Conservation (phyloP, 2,888 invertebrate genomes). For the Hermodice carunculata region DNA sequence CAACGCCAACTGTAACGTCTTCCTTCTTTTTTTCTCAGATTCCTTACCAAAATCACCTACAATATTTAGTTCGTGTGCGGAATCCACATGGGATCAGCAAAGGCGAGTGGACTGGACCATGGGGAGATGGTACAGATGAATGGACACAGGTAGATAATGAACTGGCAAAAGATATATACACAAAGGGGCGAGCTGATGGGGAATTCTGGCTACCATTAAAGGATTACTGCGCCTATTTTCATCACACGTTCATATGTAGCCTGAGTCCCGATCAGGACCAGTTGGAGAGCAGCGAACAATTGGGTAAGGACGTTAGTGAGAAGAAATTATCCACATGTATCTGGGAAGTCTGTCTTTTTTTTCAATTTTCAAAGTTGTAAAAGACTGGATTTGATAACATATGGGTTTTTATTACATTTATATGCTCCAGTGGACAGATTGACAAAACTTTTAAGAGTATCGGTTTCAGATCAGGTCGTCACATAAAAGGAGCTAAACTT, state of each 20-base stretch:
- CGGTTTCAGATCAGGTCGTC: no score
- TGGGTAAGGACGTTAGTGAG: conserved; percentile 72
- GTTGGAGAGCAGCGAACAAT: conserved; percentile 78
- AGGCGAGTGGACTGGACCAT: conserved; percentile 78
- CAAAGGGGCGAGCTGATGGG: conserved; percentile 74
- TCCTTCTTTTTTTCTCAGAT: no score
- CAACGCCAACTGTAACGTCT: no score
- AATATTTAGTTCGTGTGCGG: conserved; percentile 72
- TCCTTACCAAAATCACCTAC: conserved; percentile 35
- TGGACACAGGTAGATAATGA: background rate
- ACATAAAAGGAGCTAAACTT: no score
- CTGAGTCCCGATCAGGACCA: conserved; percentile 81
- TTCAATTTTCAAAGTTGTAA: no score
- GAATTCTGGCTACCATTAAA: conserved; percentile 83
- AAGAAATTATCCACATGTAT: no score
- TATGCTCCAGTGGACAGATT: no score
- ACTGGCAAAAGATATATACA: background rate
- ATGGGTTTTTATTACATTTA: no score
- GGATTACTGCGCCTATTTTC: conserved; percentile 79
- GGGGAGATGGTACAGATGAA: conserved; percentile 74
- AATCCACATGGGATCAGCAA: conserved; percentile 78
- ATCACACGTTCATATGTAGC: conserved; percentile 80
- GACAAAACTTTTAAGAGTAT: no score
- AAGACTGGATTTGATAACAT: no score
- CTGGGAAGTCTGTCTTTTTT: no score